Base-by-base conservation (phyloP, 1,140 invertebrate species). In the Drosophila elegans region DNA sequence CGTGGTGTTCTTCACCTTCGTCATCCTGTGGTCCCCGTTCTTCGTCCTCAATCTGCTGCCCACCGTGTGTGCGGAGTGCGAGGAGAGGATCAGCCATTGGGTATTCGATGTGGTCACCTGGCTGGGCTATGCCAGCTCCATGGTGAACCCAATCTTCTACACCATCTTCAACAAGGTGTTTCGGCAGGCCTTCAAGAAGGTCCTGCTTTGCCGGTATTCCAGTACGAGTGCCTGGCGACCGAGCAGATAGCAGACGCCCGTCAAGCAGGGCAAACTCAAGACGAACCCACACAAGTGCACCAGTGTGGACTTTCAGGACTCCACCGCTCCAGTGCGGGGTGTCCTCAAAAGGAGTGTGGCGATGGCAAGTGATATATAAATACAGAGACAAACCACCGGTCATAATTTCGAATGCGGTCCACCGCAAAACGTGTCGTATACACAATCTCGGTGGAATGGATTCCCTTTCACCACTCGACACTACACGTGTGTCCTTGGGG, bases 81-180 rank as follows among this genome's bases (percentile, higher is more conserved):
- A 97, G 77, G 94, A 94, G 34, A 93, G 94, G 32, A 96, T 97
- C 48, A 94, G 95, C 21, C 95, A 94, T 61, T 96, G 95, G 93
- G 95, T 98, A 32, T 96, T 98, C 80, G 96, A 97, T 88, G 95
- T 97, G 46, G 96, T 97, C 21, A 96, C 96, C 12, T 98, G 97
- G 98, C 93, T 98, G 36, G 98, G 98, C 41, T 98, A 98, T 92
- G 96, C 97, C 34, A 98, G 97, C 80, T 98, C 97, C 3, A 97
- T 97, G 95, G 96, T 98, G 10, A 98, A 98, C 93, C 97, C 97
- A 0, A 97, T 98, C 72, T 98, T 98, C 93, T 98, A 98, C 92
- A 98, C 97, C 2, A 97, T 98, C 66, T 98, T 98, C 93, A 98
- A 98, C 93, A 97, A 97, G 91, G 96, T 97, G 39, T 98, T 98